Base-by-base conservation (phyloP, 2,797 vertebrate genomes). In the Gymnoscopelus microlampas region DNA sequence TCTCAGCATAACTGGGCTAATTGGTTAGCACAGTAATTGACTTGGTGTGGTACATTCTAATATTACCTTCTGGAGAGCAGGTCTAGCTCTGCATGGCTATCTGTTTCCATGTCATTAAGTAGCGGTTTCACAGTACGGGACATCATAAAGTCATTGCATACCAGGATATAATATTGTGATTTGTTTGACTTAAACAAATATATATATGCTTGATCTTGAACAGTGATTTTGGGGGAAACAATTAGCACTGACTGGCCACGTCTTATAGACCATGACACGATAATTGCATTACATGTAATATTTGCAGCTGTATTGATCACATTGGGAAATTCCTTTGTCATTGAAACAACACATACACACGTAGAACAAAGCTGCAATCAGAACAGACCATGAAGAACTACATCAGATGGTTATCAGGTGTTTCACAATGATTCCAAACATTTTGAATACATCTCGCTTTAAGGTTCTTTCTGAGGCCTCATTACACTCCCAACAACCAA, bases 401-500 rank as follows among this genome's bases (percentile, higher is more conserved):
- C 49, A 63, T 65, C 80, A 77, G 85, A 74, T 54, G 72, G 65
- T 70, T 64, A 39, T 60, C 11, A 50, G 54, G 59, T 8, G 63
- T 53, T 19, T 35, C 63, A 47, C 35, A 24, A 12, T 47, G 23
- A 54, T 48, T 47, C 55, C 65, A 67, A 66, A 54, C 63, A 60
- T 72, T 19, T 19, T 55, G 39, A 53, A 53, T 73, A 66, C 70
- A 84, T 64, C 50, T 71, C 29, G 57, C 39, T 57, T n/a, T n/a
- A 51, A 19, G 13, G 69, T 53, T 39, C 75, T 60, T 58, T 60
- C 44, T 53, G 29, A 81, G 69, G 57, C 55, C 67, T 75, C 71
- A 71, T 82, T 80, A 82, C 56, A 77, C 53, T 68, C 51, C 59
- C 64, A 78, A 79, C 74, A 81, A 71, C 71, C 71, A 76, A 19